These are phyloP conservation scores for Siphonodentalium dalli DNA, from an alignment of 2,888 invertebrate species.

Conservation along the genomic window DNA sequence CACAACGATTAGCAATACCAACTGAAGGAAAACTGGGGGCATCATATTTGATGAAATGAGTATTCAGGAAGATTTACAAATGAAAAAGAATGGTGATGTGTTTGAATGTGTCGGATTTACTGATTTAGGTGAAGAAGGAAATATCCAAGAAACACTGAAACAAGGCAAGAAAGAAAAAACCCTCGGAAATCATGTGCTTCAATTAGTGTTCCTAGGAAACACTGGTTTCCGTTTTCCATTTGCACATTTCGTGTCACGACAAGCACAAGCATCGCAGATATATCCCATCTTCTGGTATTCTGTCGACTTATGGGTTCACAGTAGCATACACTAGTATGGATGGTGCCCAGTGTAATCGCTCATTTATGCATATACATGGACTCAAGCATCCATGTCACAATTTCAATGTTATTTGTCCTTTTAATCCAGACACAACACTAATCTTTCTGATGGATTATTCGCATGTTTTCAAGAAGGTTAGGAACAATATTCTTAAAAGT, in stretches of 20 bases:
- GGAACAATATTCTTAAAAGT: conserved; percentile 27
- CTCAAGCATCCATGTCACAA: not conserved
- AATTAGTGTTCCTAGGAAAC: conserved; percentile 26
- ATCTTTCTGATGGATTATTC: conserved; percentile 18
- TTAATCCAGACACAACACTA: not conserved
- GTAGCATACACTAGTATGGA: conserved; percentile 20
- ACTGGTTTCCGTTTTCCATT: conserved; percentile 28
- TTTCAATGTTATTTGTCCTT: not conserved
- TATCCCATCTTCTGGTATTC: conserved; percentile 18
- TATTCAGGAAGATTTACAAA: conserved; percentile 30
- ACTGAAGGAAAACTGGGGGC: conserved; percentile 21
- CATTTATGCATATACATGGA: conserved; percentile 2
- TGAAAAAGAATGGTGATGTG: conserved; percentile 23
- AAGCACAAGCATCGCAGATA: conserved; percentile 17
- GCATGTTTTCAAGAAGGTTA: conserved; percentile 26
- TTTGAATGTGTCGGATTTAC: conserved; percentile 26
- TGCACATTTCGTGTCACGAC: conserved; percentile 14
- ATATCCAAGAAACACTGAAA: conserved; percentile 12
- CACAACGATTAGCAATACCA: conserved; percentile 14
- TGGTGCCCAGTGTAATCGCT: conserved; percentile 26
- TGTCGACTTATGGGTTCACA: conserved; percentile 16
- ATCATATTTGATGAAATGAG: conserved; percentile 33
- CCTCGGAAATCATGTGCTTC: conserved; percentile 27
- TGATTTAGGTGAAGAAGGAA: conserved; percentile 25
- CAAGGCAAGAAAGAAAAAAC: conserved; percentile 21